These are phyloP conservation scores for Anabas testudineus DNA, from an alignment of 2,797 vertebrate species.

Conservation along the genomic window DNA sequence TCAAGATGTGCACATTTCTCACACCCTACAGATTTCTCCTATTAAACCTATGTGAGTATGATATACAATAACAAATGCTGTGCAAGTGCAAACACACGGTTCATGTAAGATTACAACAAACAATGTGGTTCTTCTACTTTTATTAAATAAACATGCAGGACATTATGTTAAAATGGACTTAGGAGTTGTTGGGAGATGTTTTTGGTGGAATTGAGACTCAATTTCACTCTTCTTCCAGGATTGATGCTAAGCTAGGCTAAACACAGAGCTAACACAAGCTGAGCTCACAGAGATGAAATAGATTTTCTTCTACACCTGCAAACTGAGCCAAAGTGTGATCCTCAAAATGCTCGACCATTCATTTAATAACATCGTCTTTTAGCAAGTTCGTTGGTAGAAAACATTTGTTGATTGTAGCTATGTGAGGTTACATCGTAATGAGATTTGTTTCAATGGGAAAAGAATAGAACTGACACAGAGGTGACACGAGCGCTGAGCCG, in stretches of 20 bases:
- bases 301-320: not conserved
- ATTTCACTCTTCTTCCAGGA: not conserved
- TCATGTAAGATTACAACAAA: not conserved
- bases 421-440: slow-evolving; percentile 6
- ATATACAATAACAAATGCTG: too few species aligned
- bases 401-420: not conserved
- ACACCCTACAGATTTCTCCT: not conserved
- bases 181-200: not conserved
- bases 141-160: not conserved
- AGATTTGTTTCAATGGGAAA: slow-evolving; percentile 39
- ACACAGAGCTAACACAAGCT: not conserved
- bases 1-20: not conserved
- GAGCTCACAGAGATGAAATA: not conserved
- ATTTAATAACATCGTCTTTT: slow-evolving; percentile 28
- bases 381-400: slow-evolving; percentile 19
- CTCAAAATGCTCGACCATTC: not conserved
- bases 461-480: slow-evolving; percentile 6
- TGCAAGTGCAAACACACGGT: too few species aligned
- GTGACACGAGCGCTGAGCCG: not conserved
- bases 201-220: not conserved
- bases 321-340: not conserved
- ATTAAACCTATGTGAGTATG: too few species aligned
- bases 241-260: not conserved
- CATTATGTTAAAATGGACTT: not conserved
- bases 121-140: not conserved